A percentile compares a stretch with the other conserved stretches of the same genome.
Conservation (phyloP, 2,113 vertebrate species). For the Lycaon pictus region DNA sequence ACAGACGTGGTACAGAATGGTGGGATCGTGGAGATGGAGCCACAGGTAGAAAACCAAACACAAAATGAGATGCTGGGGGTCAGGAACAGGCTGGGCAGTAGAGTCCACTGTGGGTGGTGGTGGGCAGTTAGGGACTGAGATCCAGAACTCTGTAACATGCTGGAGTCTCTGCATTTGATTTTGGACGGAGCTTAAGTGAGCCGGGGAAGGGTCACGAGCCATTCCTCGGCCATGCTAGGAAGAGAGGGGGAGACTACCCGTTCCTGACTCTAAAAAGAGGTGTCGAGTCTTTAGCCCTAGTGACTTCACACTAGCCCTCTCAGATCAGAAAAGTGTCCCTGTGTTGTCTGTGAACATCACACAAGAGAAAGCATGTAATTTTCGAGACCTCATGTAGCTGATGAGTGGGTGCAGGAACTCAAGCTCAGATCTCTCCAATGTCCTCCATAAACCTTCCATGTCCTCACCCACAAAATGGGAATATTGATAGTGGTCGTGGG, state of each 20-base stretch:
- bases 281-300: too few species aligned
- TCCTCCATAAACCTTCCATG: not conserved
- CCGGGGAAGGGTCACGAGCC: not conserved
- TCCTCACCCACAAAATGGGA: not conserved
- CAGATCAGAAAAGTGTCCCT: not conserved
- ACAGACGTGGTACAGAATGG: fast-evolving
- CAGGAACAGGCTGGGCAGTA: not conserved
- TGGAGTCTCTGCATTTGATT: not conserved
- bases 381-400: not conserved
- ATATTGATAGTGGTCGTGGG: fast-evolving
- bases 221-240: not conserved
- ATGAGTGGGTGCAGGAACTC: not conserved
- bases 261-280: not conserved
- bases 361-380: fast-evolving
- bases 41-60: not conserved
- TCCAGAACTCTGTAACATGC: not conserved
- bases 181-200: not conserved
- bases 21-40: not conserved
- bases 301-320: not conserved
- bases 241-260: not conserved
- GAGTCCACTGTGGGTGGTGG: fast-evolving
- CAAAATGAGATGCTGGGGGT: not conserved
- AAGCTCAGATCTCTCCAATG: not conserved
- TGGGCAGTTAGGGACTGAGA: not conserved
- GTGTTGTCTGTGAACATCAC: fast-evolving